A percentile compares a stretch with the other conserved stretches of the same genome.
Evolutionary conservation across 92 coral and sea anemone species (phyloP).

Genomic region (Heliopora coerulea): DNA sequence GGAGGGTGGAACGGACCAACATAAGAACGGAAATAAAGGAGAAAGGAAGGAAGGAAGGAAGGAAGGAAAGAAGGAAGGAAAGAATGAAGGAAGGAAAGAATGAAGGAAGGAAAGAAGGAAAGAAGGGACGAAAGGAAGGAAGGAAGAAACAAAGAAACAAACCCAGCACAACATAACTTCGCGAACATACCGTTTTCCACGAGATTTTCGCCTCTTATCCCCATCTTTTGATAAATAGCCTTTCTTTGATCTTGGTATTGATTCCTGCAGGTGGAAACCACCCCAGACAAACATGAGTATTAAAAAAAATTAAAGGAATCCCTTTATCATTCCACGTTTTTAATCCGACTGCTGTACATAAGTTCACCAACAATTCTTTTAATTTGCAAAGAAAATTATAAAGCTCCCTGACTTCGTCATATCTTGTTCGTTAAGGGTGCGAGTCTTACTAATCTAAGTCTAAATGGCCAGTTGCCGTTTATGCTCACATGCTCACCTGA

Average conservation of each 20-base stretch:
- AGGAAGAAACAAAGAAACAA: neutral
- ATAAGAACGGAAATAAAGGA: too few relatives aligned
- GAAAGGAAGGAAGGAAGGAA: neutral
- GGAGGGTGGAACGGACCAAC: too few relatives aligned
- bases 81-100: neutral
- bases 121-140: neutral
- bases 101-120: neutral
- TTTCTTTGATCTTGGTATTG: slow-evolving; percentile 7
- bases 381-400: too few relatives aligned
- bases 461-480: too few relatives aligned
- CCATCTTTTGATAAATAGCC: slow-evolving; percentile 12
- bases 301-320: neutral
- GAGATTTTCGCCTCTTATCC: neutral
- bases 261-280: too few relatives aligned
- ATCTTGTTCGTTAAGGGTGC: too few relatives aligned
- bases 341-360: too few relatives aligned
- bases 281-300: neutral
- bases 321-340: too few relatives aligned
- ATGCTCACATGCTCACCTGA: too few relatives aligned
- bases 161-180: neutral
- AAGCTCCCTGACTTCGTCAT: too few relatives aligned
- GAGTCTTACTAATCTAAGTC: too few relatives aligned
- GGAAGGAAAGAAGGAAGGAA: neutral
- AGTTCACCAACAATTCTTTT: too few relatives aligned
- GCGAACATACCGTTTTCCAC: slow-evolving; percentile 16